phyloP scores from a whole-genome alignment of 2,797 vertebrate genomes.

The Spheniscus humboldti region DNA sequence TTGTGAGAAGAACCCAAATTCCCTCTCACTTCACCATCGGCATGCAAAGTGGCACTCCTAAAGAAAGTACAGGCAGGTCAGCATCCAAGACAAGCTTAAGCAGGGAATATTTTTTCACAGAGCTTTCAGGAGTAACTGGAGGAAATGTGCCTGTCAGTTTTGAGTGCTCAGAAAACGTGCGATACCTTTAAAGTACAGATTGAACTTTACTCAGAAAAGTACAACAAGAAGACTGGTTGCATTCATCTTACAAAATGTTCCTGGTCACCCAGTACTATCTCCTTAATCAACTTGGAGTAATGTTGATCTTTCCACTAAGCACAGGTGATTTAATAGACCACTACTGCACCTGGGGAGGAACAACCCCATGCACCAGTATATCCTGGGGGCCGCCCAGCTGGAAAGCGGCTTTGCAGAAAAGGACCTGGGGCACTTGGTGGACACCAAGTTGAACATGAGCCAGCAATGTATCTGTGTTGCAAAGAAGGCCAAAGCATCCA shows the following conservation, averaged over 20 bases:
- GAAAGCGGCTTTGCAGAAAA: neutral
- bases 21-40: neutral
- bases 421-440: neutral
- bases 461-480: neutral
- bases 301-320: neutral
- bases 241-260: neutral
- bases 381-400: neutral
- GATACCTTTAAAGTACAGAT: neutral
- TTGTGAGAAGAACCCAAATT: neutral
- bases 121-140: neutral
- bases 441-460: neutral
- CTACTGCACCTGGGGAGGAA: neutral
- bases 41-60: neutral
- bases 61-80: neutral
- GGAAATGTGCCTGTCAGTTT: neutral
- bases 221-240: neutral
- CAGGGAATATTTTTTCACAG: neutral
- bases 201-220: neutral
- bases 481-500: neutral
- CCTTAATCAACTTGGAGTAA: neutral
- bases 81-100: neutral
- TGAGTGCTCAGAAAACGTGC: neutral
- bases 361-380: neutral
- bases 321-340: neutral
- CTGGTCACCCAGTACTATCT: neutral